Base-by-base conservation (phyloP, 2,888 invertebrate species). In the Drosophila nigritarsus region DNA sequence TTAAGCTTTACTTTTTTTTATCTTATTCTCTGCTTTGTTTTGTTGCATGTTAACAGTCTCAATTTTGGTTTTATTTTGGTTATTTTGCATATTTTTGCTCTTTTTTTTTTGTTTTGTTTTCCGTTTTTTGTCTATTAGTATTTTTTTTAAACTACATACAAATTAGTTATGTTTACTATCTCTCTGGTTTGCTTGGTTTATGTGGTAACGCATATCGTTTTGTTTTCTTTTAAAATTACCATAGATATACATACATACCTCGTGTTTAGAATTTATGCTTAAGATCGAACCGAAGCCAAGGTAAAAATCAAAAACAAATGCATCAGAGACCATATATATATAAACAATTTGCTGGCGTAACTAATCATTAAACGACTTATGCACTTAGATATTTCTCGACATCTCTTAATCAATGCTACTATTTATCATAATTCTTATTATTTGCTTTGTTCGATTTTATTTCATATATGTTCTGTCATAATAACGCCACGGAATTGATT, bases 1-100 rank as follows among this genome's bases (percentile, higher is more conserved):
- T 69, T 79, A 75, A 69, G 67, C 67, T 70, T 80, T 77, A 68
- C 51, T 50, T 60, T 62, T 50, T 65, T 50, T 65, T 63, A 66
- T 49, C 67, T 66, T 82, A 79, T 66, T 65, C 42, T 78, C 76
- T 65, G 72, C 76, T 59, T 85, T 75, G 65, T 72, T 45, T 74
- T 73, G 75, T 73, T 85, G 69, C 88, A 74, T 82, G 73, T 82
- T 89, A 71, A 86, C 86, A 87, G 86, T 87, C 86, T 87, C 86
- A 87, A 83, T 87, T 89, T 87, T 71, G 72, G 68, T 75, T 79
- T 83, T 74, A 65, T 79, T 85, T 81, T 83, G 78, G 83, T 85
- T 80, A 73, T 85, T 85, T 86, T 82, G 87, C 86, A 74, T 84
- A 76, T 62, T 84, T 88, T 86, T 81, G 71, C 76, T 77, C 64